Evolutionary conservation across 2,797 vertebrate genomes (phyloP).

Genomic region (Poeciliopsis presidionis): DNA sequence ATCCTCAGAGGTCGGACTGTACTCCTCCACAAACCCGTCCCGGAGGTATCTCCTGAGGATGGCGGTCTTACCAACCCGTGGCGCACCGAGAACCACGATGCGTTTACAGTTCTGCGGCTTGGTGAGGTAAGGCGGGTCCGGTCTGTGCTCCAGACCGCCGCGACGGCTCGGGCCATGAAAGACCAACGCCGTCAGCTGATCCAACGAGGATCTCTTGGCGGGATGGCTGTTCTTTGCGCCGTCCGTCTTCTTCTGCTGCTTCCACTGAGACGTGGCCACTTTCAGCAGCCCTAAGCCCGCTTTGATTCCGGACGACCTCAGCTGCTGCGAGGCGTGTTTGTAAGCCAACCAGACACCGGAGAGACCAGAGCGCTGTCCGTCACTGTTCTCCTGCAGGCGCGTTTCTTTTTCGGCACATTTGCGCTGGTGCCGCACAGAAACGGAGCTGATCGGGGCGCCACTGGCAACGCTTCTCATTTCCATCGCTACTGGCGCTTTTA

Average conservation of each 20-base stretch:
- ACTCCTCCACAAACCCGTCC: conserved; percentile 82
- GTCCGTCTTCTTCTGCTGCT: conserved; percentile 71
- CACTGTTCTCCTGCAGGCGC: conserved; percentile 26
- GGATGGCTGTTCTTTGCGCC: conserved; percentile 32
- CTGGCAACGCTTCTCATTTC: conserved; percentile 44
- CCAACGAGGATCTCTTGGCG: conserved; percentile 67
- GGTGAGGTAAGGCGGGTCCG: conserved; percentile 42
- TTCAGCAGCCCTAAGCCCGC: conserved; percentile 76
- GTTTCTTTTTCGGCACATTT: conserved; percentile 26
- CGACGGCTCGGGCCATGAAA: conserved; percentile 64
- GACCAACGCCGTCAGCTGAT: conserved; percentile 73
- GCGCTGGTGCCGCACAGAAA: conserved; percentile 32
- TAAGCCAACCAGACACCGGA: conserved; percentile 69
- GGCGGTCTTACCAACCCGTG: conserved; percentile 82
- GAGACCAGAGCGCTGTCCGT: conserved; percentile 43
- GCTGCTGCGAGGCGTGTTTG: conserved; percentile 69
- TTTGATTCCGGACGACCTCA: conserved; percentile 70
- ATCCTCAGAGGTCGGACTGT: conserved; percentile 81
- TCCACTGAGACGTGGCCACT: conserved; percentile 76
- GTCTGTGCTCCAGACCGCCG: conserved; percentile 42
- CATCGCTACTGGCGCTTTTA: conserved; percentile 23
- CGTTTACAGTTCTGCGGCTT: conserved; percentile 81
- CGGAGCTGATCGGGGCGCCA: conserved; percentile 21
- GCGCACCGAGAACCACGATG: conserved; percentile 83
- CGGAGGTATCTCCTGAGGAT: conserved; percentile 80